These are phyloP conservation scores for Eueremaeus valkanovi DNA, from an alignment of 2,888 invertebrate species.

Conservation along the genomic window DNA sequence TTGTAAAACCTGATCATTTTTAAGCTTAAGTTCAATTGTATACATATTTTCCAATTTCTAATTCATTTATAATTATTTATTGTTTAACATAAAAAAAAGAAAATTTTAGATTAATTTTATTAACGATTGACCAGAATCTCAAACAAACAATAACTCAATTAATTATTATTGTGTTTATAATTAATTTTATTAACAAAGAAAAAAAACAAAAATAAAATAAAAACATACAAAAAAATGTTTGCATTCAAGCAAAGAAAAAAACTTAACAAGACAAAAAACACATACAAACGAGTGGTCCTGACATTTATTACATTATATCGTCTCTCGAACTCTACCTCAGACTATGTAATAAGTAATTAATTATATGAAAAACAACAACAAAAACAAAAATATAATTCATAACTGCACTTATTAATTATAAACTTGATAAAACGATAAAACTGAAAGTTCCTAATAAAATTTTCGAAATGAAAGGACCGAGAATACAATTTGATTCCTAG, in stretches of 20 bases:
- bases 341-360: slow-evolving; percentile 16
- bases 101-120: not conserved
- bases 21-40: not conserved
- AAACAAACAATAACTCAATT: too few species aligned
- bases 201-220: not conserved
- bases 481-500: slow-evolving; percentile 31
- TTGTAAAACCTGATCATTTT: not conserved
- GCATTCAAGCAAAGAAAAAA: not conserved
- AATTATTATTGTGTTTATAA: slow-evolving; percentile 25
- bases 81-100: not conserved
- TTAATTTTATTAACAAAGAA: slow-evolving; percentile 18
- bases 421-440: not conserved
- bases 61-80: not conserved
- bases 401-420: slow-evolving; percentile 26
- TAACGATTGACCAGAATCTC: not conserved
- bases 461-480: slow-evolving; percentile 25
- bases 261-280: not conserved
- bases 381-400: slow-evolving; percentile 2
- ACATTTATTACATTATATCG: slow-evolving; percentile 8
- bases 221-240: not conserved
- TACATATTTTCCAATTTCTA: not conserved
- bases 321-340: slow-evolving; percentile 31
- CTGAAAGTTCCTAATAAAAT: slow-evolving; percentile 34
- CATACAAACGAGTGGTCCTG: slow-evolving; percentile 9
- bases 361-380: slow-evolving; percentile 1